Evolutionary conservation across 92 coral and sea anemone species (phyloP).

Genomic region (Isaurus tuberculatus): DNA sequence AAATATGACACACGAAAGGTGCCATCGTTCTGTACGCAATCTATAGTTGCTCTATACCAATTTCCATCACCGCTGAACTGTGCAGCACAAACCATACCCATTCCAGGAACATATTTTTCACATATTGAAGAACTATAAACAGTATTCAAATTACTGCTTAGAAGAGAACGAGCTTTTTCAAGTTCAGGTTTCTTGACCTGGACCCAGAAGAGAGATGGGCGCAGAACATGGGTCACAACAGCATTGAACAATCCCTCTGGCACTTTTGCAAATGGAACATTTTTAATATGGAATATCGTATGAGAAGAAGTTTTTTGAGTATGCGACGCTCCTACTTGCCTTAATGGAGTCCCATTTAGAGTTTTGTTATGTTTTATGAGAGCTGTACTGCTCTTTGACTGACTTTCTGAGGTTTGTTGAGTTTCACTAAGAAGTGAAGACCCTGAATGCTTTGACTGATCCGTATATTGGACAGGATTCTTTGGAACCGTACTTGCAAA

Average conservation of each 20-base stretch:
- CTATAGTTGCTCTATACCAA: constrained; percentile 90
- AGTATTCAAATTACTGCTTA: constrained; percentile 53
- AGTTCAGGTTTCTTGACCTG: constrained; percentile 68
- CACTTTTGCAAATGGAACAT: constrained; percentile 62
- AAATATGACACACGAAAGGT: constrained; percentile 77
- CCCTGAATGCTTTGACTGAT: neutral
- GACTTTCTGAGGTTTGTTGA: neutral
- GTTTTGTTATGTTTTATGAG: neutral
- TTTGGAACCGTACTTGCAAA: neutral
- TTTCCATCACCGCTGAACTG: constrained; percentile 74
- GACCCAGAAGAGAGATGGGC: constrained; percentile 84
- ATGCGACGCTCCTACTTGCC: neutral
- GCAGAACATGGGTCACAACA: constrained; percentile 69
- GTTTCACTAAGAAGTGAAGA: neutral
- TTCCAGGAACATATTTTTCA: constrained; percentile 77
- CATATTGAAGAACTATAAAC: constrained; percentile 65
- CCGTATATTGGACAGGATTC: neutral
- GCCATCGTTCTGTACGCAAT: constrained; percentile 77
- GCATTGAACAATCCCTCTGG: constrained; percentile 58
- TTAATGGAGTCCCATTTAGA: neutral
- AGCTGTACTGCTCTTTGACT: neutral
- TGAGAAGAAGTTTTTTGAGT: constrained; percentile 1
- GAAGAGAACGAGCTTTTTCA: constrained; percentile 57
- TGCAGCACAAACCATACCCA: constrained; percentile 86
- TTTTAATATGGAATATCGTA: constrained; percentile 62